Conservation (phyloP, 92 coral and sea anemone species). For the Diadumene lineata region DNA sequence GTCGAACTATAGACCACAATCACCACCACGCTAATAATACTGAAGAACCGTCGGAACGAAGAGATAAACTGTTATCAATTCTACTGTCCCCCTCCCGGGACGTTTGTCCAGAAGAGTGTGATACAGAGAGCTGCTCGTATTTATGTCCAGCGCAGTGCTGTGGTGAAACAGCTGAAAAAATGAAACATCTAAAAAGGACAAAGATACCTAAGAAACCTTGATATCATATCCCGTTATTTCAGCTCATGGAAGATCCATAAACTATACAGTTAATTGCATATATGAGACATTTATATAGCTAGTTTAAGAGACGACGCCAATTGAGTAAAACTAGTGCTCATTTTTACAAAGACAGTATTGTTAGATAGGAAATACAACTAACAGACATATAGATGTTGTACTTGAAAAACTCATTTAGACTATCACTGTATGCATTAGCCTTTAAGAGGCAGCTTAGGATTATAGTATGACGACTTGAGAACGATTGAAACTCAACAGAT, state of each 20-base stretch:
- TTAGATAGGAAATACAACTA: too few relatives aligned
- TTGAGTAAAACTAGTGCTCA: too few relatives aligned
- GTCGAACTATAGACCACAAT: slow-evolving; percentile 4
- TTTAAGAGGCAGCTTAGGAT: too few relatives aligned
- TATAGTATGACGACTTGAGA: too few relatives aligned
- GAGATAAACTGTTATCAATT: slow-evolving; percentile 20
- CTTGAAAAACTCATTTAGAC: too few relatives aligned
- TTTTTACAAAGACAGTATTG: too few relatives aligned
- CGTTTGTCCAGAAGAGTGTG: slow-evolving; percentile 17
- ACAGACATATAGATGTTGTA: too few relatives aligned
- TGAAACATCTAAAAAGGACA: not conserved
- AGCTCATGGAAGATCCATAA: not conserved
- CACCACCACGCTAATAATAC: not conserved
- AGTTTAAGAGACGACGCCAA: too few relatives aligned
- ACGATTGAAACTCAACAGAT: too few relatives aligned
- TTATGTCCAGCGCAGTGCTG: slow-evolving; percentile 28
- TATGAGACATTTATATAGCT: too few relatives aligned
- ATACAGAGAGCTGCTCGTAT: slow-evolving; percentile 8
- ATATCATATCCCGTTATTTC: not conserved
- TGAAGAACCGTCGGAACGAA: slow-evolving; percentile 10
- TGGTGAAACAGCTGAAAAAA: not conserved
- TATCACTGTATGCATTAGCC: too few relatives aligned
- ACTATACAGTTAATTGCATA: too few relatives aligned
- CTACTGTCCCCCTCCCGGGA: slow-evolving; percentile 11
- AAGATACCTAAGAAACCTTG: not conserved